phyloP scores from a whole-genome alignment of 2,888 invertebrate genomes.

The Hesperia comma region DNA sequence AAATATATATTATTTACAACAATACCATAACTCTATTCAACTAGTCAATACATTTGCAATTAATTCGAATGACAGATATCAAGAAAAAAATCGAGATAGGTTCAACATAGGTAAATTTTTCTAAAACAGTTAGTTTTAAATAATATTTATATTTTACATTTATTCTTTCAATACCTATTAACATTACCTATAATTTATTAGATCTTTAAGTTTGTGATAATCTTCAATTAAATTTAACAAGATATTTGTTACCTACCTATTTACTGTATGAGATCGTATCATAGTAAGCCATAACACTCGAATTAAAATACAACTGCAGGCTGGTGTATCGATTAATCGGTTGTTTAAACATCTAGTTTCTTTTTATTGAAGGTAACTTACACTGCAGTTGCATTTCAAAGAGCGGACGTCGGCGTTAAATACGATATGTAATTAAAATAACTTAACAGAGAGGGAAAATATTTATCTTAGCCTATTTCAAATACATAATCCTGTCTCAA shows the following conservation, averaged over 20 bases:
- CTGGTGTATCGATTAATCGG: not conserved
- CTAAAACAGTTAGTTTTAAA: slow-evolving; percentile 81
- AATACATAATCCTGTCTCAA: slow-evolving; percentile 76
- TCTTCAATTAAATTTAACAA: slow-evolving; percentile 79
- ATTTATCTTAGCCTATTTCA: slow-evolving; percentile 73
- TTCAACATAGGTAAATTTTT: slow-evolving; percentile 83
- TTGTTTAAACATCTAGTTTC: too few relatives aligned
- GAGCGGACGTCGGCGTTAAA: slow-evolving; percentile 34
- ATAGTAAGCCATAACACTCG: slow-evolving; percentile 32
- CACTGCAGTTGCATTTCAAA: slow-evolving; percentile 32
- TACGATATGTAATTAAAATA: slow-evolving; percentile 41
- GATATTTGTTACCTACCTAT: slow-evolving; percentile 82
- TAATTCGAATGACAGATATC: slow-evolving; percentile 67
- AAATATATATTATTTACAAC: slow-evolving; percentile 74
- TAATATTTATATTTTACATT: slow-evolving; percentile 76
- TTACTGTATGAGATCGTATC: slow-evolving; percentile 56
- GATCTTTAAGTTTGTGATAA: slow-evolving; percentile 80
- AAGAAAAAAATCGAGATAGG: slow-evolving; percentile 73
- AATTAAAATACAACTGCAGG: slow-evolving; percentile 32
- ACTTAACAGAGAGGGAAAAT: slow-evolving; percentile 72
- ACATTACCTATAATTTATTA: slow-evolving; percentile 82
- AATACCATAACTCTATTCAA: slow-evolving; percentile 62
- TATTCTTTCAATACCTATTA: slow-evolving; percentile 78
- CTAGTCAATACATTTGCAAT: slow-evolving; percentile 73
- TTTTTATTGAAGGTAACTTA: not conserved